Evolutionary conservation across 2,113 vertebrate genomes (phyloP), one percentile per base, ranked within the genome.

Genomic region (Paedocypris sp.): DNA sequence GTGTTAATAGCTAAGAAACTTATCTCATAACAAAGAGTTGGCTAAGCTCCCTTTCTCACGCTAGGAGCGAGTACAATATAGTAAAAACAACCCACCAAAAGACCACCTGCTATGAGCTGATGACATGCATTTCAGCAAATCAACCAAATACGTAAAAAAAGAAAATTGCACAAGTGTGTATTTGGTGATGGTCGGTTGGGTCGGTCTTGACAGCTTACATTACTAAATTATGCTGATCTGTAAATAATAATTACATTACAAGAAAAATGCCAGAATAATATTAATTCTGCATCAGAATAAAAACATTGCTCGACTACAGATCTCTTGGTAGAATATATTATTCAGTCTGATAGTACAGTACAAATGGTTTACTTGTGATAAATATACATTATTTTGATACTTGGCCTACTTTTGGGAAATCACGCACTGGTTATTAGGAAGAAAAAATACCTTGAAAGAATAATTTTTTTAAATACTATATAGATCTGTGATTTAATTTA

Each of bases 1-100:
- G 42, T 31, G 22, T 57, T 64, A 64, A 64, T 47, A 43, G 51
- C 51, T 57, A 25, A 64, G 51, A 36, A 64, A 64, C 62, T 64
- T 64, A 53, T 56, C 41, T 26, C 33, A 38, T 56, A 51, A 57
- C 42, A 64, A 64, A 56, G 42, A 64, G 51, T 31, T 43, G 48
- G 62, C 43, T 64, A 57, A 64, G 62, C 62, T 45, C 22, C 51
- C 12, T 32, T 15, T 57, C 62, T 47, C 62, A 64, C 11, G 22
- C 62, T 64, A 64, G 29, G 33, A 64, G 32, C 51, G 2, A 48
- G 62, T 5, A 56, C 45, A 57, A 64, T 47, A 56, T 39, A 48
- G 54, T 56, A 56, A 54, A 57, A 23, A 41, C 51, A 32, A 25
- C 15, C 11, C 62, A 31, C 61, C 32, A 56, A 56, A 39, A 57